Percentiles rank a stretch among this genome's conserved stretches.
Evolutionary conservation across 1,140 invertebrate genomes (phyloP).

Genomic region (Calephelis virginiensis): DNA sequence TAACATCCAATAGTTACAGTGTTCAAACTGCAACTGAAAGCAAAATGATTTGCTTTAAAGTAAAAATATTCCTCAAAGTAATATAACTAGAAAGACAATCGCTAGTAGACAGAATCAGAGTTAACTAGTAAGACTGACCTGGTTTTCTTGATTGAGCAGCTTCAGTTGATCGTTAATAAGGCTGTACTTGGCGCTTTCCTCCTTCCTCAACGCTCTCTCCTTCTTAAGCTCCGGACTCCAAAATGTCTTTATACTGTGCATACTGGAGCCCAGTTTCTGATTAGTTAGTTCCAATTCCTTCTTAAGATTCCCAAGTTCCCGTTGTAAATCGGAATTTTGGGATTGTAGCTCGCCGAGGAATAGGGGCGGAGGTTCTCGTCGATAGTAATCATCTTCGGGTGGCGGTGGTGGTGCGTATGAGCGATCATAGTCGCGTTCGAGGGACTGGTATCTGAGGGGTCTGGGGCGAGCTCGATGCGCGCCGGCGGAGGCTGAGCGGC

Average conservation of each 20-base stretch:
- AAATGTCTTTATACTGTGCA: conserved; percentile 99
- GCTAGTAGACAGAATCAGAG: conserved; percentile 4
- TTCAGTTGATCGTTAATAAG: conserved; percentile 98
- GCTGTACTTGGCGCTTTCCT: conserved; percentile 98
- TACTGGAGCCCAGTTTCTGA: conserved; percentile 98
- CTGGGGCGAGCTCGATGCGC: conserved; percentile 62
- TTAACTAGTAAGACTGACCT: conserved; percentile 83
- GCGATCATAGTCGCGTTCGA: conserved; percentile 69
- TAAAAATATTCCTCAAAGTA: not conserved
- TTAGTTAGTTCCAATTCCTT: conserved; percentile 98
- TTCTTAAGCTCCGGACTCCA: conserved; percentile 99
- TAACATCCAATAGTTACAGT: too few relatives aligned
- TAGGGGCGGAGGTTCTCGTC: conserved; percentile 62
- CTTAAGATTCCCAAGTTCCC: conserved; percentile 97
- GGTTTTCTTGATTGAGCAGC: conserved; percentile 96
- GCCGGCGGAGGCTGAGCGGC: conserved; percentile 75
- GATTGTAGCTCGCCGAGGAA: conserved; percentile 96
- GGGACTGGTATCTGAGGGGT: conserved; percentile 66
- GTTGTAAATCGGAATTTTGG: conserved; percentile 96
- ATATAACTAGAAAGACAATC: not conserved
- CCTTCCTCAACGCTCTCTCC: conserved; percentile 96
- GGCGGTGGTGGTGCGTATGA: conserved; percentile 68
- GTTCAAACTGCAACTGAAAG: not conserved
- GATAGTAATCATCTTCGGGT: conserved; percentile 68
- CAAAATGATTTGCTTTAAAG: not conserved